These are phyloP conservation scores for Apodemia duryi DNA, from an alignment of 2,888 invertebrate species.

Conservation along the genomic window DNA sequence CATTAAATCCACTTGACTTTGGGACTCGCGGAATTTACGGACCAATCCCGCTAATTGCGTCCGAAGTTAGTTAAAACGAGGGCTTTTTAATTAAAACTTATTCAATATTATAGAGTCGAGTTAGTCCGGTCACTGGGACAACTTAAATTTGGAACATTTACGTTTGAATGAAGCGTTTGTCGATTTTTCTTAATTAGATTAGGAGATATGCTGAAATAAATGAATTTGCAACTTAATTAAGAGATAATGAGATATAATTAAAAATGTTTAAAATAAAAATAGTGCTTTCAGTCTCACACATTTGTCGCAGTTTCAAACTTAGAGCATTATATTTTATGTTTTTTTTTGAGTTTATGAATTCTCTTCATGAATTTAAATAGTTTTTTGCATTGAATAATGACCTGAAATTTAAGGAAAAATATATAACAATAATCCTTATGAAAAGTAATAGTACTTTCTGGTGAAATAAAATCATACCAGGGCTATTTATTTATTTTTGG, in stretches of 20 bases:
- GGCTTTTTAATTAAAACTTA: constrained; percentile 75
- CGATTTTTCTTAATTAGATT: constrained; percentile 38
- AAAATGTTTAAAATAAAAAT: no score
- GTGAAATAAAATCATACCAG: no score
- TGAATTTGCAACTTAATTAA: constrained; percentile 14
- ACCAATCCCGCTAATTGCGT: constrained; percentile 61
- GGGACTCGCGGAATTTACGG: constrained; percentile 39
- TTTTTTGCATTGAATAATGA: no score
- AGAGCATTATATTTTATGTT: no score
- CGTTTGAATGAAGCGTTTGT: constrained; percentile 35
- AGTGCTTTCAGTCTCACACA: no score
- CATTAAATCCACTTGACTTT: constrained; percentile 6
- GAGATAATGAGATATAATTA: neutral
- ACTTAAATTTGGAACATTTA: constrained; percentile 41
- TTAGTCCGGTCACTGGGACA: constrained; percentile 47
- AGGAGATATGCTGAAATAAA: constrained; percentile 28
- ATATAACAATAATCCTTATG: no score
- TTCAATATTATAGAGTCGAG: constrained; percentile 62
- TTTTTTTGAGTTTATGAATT: no score
- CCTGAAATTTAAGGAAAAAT: no score
- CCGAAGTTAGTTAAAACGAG: constrained; percentile 50
- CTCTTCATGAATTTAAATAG: no score
- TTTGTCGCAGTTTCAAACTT: no score
- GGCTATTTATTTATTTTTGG: no score
- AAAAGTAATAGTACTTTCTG: no score